These are phyloP conservation scores for mouse (Mus musculus) DNA, from an alignment of 2,113 vertebrate genomes.

Conservation along the genomic window DNA sequence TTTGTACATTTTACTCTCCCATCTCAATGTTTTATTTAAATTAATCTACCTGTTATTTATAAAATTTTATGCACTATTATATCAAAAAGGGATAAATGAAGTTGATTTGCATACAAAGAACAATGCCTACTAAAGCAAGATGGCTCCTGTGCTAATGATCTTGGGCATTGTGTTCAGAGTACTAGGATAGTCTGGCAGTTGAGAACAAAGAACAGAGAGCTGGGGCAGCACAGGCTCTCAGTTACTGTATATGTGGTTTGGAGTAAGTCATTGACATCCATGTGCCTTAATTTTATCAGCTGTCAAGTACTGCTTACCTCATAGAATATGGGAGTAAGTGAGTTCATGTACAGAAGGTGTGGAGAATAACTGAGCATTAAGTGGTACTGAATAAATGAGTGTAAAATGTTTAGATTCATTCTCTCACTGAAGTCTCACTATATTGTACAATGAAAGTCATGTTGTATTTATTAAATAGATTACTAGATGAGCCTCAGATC, in stretches of 20 bases:
- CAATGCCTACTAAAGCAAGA: background rate
- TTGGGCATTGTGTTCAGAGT: background rate
- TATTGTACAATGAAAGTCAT: background rate
- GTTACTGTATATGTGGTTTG: background rate
- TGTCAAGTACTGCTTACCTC: background rate
- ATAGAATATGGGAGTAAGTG: background rate
- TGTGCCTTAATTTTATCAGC: background rate
- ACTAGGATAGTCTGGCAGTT: fast-evolving
- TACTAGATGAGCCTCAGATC: background rate
- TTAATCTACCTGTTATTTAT: background rate
- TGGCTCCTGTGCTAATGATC: background rate
- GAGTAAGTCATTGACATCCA: background rate
- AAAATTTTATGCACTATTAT: background rate
- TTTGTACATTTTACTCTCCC: background rate
- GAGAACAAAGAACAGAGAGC: too few species aligned
- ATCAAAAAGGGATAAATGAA: background rate
- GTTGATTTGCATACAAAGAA: background rate
- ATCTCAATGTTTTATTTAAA: background rate
- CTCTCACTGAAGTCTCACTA: background rate
- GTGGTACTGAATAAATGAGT: background rate
- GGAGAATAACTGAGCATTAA: background rate
- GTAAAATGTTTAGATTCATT: background rate
- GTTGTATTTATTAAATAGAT: background rate
- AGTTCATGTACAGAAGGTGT: background rate
- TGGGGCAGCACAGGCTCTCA: too few species aligned